A percentile compares a stretch with the other conserved stretches of the same genome.
Conservation (phyloP, 1,140 invertebrate genomes). For the Trachelipus rathkii region DNA sequence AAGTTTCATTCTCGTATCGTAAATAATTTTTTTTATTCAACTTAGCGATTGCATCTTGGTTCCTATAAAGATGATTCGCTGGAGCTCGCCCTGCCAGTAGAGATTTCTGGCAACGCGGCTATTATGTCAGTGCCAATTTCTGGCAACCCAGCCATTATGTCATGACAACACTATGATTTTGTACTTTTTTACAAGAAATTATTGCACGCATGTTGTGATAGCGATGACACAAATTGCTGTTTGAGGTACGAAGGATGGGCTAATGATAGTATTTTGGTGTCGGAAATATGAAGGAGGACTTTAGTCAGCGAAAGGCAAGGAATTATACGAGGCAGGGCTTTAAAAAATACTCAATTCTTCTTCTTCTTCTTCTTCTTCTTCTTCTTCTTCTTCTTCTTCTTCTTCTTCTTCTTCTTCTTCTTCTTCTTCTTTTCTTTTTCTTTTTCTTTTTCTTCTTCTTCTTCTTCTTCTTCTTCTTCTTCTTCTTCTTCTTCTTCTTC, state of each 20-base stretch:
- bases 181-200: constrained; percentile 10
- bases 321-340: background rate
- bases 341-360: no score
- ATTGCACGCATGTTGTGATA: constrained; percentile 9
- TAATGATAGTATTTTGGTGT: constrained; percentile 11
- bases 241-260: background rate
- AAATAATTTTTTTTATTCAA: background rate
- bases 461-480: background rate
- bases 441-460: background rate
- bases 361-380: background rate
- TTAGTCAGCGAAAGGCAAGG: background rate
- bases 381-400: background rate
- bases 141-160: background rate
- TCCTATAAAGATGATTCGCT: background rate
- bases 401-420: background rate
- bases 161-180: constrained; percentile 2
- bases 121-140: background rate
- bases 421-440: background rate
- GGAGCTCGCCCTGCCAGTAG: background rate
- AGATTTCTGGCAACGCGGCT: background rate
- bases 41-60: background rate
- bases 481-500: background rate
- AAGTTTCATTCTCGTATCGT: background rate
- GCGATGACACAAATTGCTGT: constrained; percentile 6
- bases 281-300: background rate